Evolutionary conservation across 2,113 vertebrate genomes (phyloP), one percentile per base, ranked within the genome.

Genomic region (Abramis brama): DNA sequence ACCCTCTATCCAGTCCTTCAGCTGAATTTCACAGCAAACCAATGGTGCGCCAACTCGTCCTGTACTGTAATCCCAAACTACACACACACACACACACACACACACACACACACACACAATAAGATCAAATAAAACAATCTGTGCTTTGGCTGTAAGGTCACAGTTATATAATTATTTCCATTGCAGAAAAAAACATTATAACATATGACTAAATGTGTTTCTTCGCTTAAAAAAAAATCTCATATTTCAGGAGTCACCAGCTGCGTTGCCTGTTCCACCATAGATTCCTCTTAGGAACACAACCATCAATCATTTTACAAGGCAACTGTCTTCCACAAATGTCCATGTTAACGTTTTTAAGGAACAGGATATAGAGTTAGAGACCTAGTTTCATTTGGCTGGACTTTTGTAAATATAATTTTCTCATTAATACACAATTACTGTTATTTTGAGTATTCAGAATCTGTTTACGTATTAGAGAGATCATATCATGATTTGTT

Each of bases 1-100:
- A 99, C 98, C 98, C 96, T 99, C 97, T 85, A 95, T 93, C 98
- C 98, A 99, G 95, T 97, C 97, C 93, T 95, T 89, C 73, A 99
- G 93, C 74, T 96, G 97, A 91, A 99, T 96, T 93, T 99, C 97
- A 94, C 95, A 97, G 92, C 97, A 99, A 86, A 97, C 94, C 90
- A 99, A 93, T 0, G 98, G 98, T 3, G 96, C 97, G 87, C 98
- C 98, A 57, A 99, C 97, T 96, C 98, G 94, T 86, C 98, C 97
- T 50, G 97, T 98, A 89, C 96, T 97, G 89, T 97, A 98, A 92
- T 99, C 98, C 96, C 96, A 97, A 90, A 96, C 98, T 99, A 74
- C 6, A 79, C 43, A 86, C 70, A 74, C 33, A 74, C 74, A 90
- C 70, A 91, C 39, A 77, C 55, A 87, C 27, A 90, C 39, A 39